These are phyloP conservation scores for Paraplagusia blochii DNA, from an alignment of 2,113 vertebrate genomes.

Conservation along the genomic window DNA sequence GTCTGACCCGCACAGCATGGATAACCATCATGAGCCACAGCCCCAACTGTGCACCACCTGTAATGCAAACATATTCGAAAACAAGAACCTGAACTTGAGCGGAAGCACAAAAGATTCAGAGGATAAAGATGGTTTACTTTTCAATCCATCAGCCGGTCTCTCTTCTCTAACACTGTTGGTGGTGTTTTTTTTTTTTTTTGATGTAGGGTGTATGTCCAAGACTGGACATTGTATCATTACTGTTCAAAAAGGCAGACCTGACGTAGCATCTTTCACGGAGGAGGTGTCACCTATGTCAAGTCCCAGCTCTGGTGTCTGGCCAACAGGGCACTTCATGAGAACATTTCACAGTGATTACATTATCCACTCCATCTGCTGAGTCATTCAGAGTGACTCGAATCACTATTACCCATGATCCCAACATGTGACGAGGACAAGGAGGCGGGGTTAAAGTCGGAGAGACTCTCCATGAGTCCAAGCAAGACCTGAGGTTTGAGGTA, in stretches of 20 bases:
- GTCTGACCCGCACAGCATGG: slow-evolving; percentile 63
- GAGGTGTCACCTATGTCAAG: slow-evolving; percentile 23
- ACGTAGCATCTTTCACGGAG: slow-evolving; percentile 12
- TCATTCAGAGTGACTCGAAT: slow-evolving; percentile 41
- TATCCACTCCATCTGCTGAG: slow-evolving; percentile 38
- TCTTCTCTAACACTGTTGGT: too few species aligned
- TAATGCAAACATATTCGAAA: slow-evolving; percentile 53
- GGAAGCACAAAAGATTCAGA: slow-evolving; percentile 5
- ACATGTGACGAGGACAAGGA: slow-evolving; percentile 24
- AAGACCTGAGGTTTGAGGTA: slow-evolving; percentile 3
- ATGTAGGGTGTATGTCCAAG: too few species aligned
- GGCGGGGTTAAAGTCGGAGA: slow-evolving; percentile 3
- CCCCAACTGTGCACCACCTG: slow-evolving; percentile 53
- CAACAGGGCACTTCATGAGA: slow-evolving; percentile 55
- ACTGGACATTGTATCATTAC: too few species aligned
- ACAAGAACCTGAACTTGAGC: slow-evolving; percentile 30
- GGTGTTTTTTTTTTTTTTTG: too few species aligned
- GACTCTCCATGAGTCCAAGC: slow-evolving; percentile 10
- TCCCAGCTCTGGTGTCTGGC: slow-evolving; percentile 36
- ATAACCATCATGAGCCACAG: slow-evolving; percentile 50
- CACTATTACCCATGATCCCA: slow-evolving; percentile 41
- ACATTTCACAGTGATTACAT: slow-evolving; percentile 45
- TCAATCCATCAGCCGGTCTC: too few species aligned
- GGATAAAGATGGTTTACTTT: too few species aligned
- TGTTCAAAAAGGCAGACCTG: neutral